A percentile compares a stretch with the other conserved stretches of the same genome.
Evolutionary conservation across 2,888 invertebrate genomes (phyloP).

Genomic region (Metopia argyrocephala): DNA sequence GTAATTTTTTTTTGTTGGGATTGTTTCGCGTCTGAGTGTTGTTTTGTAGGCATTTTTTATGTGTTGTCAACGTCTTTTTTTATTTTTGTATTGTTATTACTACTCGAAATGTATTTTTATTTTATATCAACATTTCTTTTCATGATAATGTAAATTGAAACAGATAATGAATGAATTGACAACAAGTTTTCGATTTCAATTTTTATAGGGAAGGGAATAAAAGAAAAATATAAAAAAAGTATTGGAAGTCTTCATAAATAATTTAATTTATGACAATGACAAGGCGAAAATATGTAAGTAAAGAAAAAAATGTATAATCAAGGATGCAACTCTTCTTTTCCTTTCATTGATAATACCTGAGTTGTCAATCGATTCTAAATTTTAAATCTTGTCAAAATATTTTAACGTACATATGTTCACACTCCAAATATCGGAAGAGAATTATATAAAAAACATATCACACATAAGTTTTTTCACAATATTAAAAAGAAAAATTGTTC

Average conservation of each 20-base stretch:
- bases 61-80: neutral
- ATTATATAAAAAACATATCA: too few species aligned
- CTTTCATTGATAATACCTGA: too few species aligned
- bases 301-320: neutral
- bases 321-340: neutral
- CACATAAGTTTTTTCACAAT: too few species aligned
- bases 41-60: neutral
- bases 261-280: neutral
- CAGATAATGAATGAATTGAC: neutral
- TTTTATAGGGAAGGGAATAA: neutral
- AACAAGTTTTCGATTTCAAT: neutral
- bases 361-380: too few species aligned
- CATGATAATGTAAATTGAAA: neutral
- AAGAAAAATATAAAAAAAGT: neutral
- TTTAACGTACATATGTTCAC: too few species aligned
- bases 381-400: too few species aligned
- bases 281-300: neutral
- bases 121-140: neutral
- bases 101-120: neutral
- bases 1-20: neutral
- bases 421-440: too few species aligned
- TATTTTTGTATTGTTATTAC: neutral
- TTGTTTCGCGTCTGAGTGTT: neutral
- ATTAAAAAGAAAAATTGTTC: too few species aligned
- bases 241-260: neutral